Base-by-base conservation (phyloP, 2,888 invertebrate genomes). In the Heliconius hortense region DNA sequence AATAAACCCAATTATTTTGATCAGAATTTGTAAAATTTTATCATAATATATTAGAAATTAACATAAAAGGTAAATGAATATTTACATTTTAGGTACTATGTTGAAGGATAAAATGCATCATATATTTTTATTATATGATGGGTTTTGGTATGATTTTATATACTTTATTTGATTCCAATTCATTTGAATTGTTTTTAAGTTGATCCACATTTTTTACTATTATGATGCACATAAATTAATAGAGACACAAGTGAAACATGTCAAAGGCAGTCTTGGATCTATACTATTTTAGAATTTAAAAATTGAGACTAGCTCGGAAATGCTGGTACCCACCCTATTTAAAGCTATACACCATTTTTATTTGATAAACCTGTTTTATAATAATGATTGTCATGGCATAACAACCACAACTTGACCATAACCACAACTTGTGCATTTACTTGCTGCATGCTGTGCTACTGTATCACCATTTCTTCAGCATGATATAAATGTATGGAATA, bases 21-120 rank as follows among this genome's bases (percentile, higher is more conserved):
- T 31, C 15, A 18, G 15, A 56, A 31, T 69, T 69, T 68, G 5
- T 31, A 68, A 53, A 68, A 18, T 48, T n/a, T 68, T n/a, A 28
- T 53, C 1, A n/a, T 56, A 24, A n/a, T 31, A n/a, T 31, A 56
- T 56, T n/a, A 13, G n/a, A 56, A 31, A 31, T 0, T n/a, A 35
- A 56, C n/a, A 31, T 3, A 56, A 56, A 69, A 69, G n/a, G n/a
- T 69, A 56, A n/a, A n/a, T 26, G 24, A 24, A 13, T 59, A 59
- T 59, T 53, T 53, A 53, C 21, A 53, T 53, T 53, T 53, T 21
- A 53, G 53, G 53, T 53, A 53, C 53, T 53, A 4, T 53, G 5
- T 8, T 0, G 53, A 21, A 21, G 21, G 21, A 53, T 53, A 53
- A 56, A 56, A 43, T 43, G 43, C 11, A 43, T 35, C 31, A 35